phyloP scores from a whole-genome alignment of 2,888 invertebrate genomes.

The Caenorhabditis japonica region DNA sequence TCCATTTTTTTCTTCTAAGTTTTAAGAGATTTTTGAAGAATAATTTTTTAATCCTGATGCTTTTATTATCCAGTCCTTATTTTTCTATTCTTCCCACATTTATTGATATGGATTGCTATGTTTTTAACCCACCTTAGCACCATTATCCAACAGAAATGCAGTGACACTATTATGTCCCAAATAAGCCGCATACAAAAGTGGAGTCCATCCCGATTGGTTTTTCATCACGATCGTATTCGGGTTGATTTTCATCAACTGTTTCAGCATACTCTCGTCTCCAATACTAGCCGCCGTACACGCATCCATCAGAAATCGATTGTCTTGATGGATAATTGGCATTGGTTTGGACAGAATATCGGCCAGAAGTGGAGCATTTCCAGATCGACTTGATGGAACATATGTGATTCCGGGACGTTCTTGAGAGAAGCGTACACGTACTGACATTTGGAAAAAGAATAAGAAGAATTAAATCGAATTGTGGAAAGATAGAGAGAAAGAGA shows the following conservation, averaged over 20 bases:
- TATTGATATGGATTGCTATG: too few relatives aligned
- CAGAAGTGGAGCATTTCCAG: conserved; percentile 11
- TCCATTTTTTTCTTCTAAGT: too few relatives aligned
- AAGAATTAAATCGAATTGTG: conserved; percentile 1
- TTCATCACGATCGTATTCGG: conserved; percentile 34
- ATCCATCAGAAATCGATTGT: conserved; percentile 59
- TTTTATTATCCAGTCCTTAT: too few relatives aligned
- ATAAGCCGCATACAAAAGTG: conserved; percentile 94
- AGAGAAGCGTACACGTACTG: conserved; percentile 58
- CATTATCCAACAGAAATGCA: conserved; percentile 87
- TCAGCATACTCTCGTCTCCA: conserved; percentile 57
- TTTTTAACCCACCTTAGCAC: conserved; percentile 81
- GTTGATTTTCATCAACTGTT: conserved; percentile 33
- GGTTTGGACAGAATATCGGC: conserved; percentile 52
- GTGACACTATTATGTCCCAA: conserved; percentile 90
- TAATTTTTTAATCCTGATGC: too few relatives aligned
- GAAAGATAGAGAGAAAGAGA: neutral
- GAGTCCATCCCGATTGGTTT: conserved; percentile 88
- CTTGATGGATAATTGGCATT: conserved; percentile 42
- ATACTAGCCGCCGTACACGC: conserved; percentile 65
- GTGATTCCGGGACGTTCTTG: conserved; percentile 58
- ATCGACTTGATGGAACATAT: conserved; percentile 49
- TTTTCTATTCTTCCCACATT: neutral
- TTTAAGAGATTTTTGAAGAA: too few relatives aligned
- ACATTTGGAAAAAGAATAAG: conserved; percentile 30